Evolutionary conservation across 35 echinoderm and acorn worm genomes (phyloP).

Genomic region (Heliocidaris tuberculata): DNA sequence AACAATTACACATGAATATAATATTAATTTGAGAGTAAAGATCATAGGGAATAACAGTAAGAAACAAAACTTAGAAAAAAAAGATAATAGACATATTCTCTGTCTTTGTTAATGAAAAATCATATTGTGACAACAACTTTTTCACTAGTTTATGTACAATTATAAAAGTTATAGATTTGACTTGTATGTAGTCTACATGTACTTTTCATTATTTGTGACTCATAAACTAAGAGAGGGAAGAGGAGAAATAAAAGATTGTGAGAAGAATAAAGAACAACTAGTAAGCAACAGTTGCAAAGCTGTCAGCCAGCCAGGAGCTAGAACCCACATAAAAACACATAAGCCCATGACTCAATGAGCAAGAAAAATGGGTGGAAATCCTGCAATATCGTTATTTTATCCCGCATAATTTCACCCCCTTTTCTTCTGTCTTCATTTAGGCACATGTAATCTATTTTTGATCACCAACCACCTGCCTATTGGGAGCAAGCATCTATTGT

Average conservation of each 20-base stretch:
- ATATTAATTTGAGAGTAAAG: too few relatives aligned
- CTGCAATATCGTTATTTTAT: neutral
- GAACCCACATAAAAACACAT: neutral
- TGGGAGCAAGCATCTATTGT: neutral
- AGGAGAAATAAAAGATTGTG: too few relatives aligned
- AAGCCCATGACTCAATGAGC: neutral
- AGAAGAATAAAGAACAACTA: too few relatives aligned
- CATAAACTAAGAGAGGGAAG: neutral
- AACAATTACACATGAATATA: too few relatives aligned
- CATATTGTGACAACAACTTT: neutral
- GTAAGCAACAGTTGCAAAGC: neutral
- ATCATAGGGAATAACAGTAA: too few relatives aligned
- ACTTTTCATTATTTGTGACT: neutral
- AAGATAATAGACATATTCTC: too few relatives aligned
- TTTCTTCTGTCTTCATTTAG: conserved; percentile 17
- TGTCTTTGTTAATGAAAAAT: too few relatives aligned
- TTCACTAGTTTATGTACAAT: neutral
- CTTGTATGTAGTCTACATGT: too few relatives aligned
- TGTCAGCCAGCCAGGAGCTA: neutral
- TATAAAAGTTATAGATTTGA: too few relatives aligned
- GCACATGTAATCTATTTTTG: neutral
- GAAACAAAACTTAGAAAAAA: too few relatives aligned
- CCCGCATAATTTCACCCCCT: neutral
- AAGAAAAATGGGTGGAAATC: neutral
- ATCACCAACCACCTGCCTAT: neutral